These are phyloP conservation scores for Apostichopus japonicus DNA, from an alignment of 35 echinoderm and acorn worm species.

Conservation along the genomic window DNA sequence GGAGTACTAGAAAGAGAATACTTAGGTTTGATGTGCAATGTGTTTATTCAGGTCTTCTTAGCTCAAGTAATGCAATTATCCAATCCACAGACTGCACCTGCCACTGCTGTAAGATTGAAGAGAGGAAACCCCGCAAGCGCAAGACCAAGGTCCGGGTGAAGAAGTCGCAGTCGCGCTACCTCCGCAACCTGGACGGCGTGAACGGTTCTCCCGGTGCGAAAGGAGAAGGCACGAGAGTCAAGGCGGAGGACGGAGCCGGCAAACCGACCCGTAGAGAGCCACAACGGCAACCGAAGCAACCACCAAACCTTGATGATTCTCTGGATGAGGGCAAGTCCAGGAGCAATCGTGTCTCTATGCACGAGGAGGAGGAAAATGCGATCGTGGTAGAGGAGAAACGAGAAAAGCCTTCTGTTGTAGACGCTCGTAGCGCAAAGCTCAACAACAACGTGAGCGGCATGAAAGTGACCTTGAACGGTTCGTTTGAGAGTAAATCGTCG, in stretches of 20 bases:
- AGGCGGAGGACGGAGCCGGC: background rate
- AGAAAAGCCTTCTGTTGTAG: background rate
- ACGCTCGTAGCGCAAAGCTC: background rate
- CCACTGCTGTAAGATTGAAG: constrained; percentile 41
- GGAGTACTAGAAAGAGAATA: constrained; percentile 52
- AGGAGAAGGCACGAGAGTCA: background rate
- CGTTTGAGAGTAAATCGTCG: constrained; percentile 11
- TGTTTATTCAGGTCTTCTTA: constrained; percentile 48
- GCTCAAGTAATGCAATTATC: constrained; percentile 46
- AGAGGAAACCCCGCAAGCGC: constrained; percentile 18
- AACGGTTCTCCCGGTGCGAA: background rate
- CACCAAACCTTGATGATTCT: background rate
- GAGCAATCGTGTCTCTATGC: background rate
- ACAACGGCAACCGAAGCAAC: background rate
- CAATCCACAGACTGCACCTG: constrained; percentile 48
- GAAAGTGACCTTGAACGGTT: constrained; percentile 21
- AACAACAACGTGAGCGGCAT: background rate
- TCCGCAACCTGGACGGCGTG: background rate
- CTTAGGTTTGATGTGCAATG: constrained; percentile 53
- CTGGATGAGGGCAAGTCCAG: background rate
- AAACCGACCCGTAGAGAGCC: background rate
- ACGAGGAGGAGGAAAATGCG: background rate
- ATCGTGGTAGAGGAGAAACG: background rate
- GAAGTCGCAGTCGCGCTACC: constrained; percentile 19
- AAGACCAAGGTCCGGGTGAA: constrained; percentile 31